Base-by-base conservation (phyloP, 2,797 vertebrate genomes). In the Tiaroga cobitis region DNA sequence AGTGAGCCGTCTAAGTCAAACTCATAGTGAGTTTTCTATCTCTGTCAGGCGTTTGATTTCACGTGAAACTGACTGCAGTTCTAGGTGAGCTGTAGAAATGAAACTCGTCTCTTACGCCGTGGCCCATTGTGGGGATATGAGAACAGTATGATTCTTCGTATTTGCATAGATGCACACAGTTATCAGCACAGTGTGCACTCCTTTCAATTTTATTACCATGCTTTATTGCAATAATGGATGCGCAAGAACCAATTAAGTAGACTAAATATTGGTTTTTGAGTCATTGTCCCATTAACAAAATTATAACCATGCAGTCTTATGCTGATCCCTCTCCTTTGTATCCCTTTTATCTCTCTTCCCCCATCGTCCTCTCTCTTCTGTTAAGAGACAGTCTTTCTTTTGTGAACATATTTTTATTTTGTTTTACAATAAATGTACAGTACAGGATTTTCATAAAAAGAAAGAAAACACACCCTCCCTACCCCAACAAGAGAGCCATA, bases 11-110 rank as follows among this genome's bases (percentile, higher is more conserved):
- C 75, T 77, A 29, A 46, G 49, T 68, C 46, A 81, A 34, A 76
- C 63, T 86, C 59, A 16, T 51, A 81, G 8, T 21, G 69, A 11
- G 21, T 81, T 81, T 81, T 87, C 63, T 34, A 19, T 68, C 34
- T 54, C 26, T 86, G 67, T 79, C 21, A 78, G 46, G 24, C 59
- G 0, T 49, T 46, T 72, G 65, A 85, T 81, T 87, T 87, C 81
- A 69, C 11, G 5, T 70, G 84, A 87, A 87, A 87, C 67, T 5
- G 4, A 10, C 29, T 49, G 46, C 51, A 81, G 32, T 63, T 86
- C 41, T 41, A 39, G 24, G 34, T 86, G 49, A 82, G 26, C 9
- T 19, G 15, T 65, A 24, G 19, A 82, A 89, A 80, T 54, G 85
- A 87, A 84, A 85, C 78, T 86, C 10, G 4, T 1, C 39, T 26